Evolutionary conservation across 1,140 invertebrate species (phyloP), one percentile per base, ranked within the genome.

Genomic region (Orchesella cincta): DNA sequence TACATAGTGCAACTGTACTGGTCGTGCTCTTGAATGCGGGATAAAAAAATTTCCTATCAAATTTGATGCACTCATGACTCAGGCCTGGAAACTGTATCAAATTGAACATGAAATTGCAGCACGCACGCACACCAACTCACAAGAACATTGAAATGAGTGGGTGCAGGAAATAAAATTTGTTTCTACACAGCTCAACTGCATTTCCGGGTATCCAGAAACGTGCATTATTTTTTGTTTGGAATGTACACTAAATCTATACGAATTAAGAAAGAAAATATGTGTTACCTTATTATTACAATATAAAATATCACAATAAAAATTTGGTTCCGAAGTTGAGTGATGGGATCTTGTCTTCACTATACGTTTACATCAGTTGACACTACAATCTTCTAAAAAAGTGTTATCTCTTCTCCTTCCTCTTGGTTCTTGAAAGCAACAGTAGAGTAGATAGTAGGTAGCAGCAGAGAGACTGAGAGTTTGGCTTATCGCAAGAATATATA

Each of bases 251-350:
- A n/a, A n/a, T n/a, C n/a, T n/a, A n/a, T n/a, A n/a, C n/a, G n/a
- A n/a, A n/a, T n/a, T n/a, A n/a, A n/a, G n/a, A n/a, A n/a, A n/a
- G n/a, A n/a, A n/a, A n/a, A 46, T 46, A 46, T 67, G 5, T 8
- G 5, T 67, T 67, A 67, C 62, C 62, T 67, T 67, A 67, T 31
- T 67, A 31, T 67, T 67, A 31, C 1, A 26, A 35, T 78, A 78
- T 71, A 81, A 81, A 81, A 81, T 81, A 81, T 81, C 80, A 81
- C 80, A 81, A 81, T 81, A 74, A 78, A 29, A 79, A 79, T 81
- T 81, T 79, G 78, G 78, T 76, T 51, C 62, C 39, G 46, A 73
- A 33, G 35, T 74, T 57, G 51, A 51, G 36, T 77, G 62, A 67
- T 67, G 62, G 62, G 62, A 67, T 29, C 62, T 33, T 67, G 62